Percentiles rank a stretch among this genome's conserved stretches.
Conservation (phyloP, 2,888 invertebrate species). For the Drosophila paracracens region DNA sequence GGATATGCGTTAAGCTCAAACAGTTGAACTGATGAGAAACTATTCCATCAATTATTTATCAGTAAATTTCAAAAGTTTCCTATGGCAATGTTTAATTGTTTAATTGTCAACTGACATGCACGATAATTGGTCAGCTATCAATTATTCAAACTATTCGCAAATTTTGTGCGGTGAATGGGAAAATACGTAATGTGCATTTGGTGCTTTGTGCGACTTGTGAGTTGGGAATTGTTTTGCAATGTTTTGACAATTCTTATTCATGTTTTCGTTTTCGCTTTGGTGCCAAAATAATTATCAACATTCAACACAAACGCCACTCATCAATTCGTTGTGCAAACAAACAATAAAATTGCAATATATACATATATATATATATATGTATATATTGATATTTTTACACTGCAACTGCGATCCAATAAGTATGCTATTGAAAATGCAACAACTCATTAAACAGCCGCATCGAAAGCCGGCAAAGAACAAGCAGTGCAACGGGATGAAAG, state of each 20-base stretch:
- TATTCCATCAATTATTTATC: slow-evolving; percentile 44
- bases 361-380: background rate
- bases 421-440: slow-evolving; percentile 52
- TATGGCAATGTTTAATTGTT: slow-evolving; percentile 50
- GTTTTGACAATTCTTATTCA: slow-evolving; percentile 25
- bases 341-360: background rate
- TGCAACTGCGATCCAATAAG: slow-evolving; percentile 27
- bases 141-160: slow-evolving; percentile 65
- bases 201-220: slow-evolving; percentile 15
- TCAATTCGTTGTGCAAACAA: slow-evolving; percentile 28
- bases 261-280: slow-evolving; percentile 12
- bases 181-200: slow-evolving; percentile 13
- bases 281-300: slow-evolving; percentile 59
- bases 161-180: slow-evolving; percentile 40
- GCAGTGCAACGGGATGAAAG: background rate
- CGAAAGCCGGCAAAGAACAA: slow-evolving; percentile 2
- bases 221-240: slow-evolving; percentile 37
- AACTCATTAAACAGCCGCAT: slow-evolving; percentile 65
- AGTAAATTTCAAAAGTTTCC: slow-evolving; percentile 24
- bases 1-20: no score
- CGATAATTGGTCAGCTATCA: slow-evolving; percentile 61
- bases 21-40: slow-evolving; percentile 12
- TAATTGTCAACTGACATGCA: slow-evolving; percentile 56
- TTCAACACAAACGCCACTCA: slow-evolving; percentile 41
- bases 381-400: background rate